Conservation (phyloP, 2,888 invertebrate genomes). For the Chouioia cunea region DNA sequence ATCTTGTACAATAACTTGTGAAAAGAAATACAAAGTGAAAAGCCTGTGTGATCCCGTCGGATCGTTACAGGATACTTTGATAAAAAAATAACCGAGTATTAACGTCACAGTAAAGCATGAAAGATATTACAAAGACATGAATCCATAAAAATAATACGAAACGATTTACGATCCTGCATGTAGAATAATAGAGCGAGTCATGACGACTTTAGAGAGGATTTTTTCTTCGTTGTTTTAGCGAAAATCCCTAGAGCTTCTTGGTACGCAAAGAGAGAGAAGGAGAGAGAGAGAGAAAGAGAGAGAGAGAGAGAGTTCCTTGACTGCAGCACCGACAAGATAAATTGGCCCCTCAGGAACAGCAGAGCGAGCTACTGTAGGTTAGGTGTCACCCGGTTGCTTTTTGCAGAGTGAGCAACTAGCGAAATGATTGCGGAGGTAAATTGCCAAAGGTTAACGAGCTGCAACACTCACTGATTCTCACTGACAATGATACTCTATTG, state of each 20-base stretch:
- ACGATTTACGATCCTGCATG: conserved; percentile 19
- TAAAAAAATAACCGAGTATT: neutral
- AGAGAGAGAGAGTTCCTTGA: too few species aligned
- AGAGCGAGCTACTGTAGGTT: neutral
- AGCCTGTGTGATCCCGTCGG: too few species aligned
- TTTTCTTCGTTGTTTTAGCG: conserved; percentile 26
- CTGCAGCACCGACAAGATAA: conserved; percentile 27
- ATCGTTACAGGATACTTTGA: too few species aligned
- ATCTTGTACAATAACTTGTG: too few species aligned
- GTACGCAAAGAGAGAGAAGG: too few species aligned
- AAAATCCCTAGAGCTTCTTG: conserved; percentile 30
- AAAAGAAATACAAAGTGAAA: neutral
- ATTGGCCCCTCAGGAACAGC: conserved; percentile 39
- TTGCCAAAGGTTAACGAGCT: conserved; percentile 43
- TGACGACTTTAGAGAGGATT: conserved; percentile 15
- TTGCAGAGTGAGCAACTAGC: conserved; percentile 27
- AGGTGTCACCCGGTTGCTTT: conserved; percentile 33
- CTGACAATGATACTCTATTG: conserved; percentile 7
- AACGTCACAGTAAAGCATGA: conserved; percentile 7
- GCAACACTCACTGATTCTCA: conserved; percentile 6
- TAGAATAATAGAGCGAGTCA: conserved; percentile 4
- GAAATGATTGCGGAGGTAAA: conserved; percentile 41
- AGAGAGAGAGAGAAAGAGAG: too few species aligned
- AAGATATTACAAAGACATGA: conserved; percentile 18
- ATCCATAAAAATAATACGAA: conserved; percentile 15